Conservation (phyloP, 2,888 invertebrate genomes). For the Cephus sareptanus region DNA sequence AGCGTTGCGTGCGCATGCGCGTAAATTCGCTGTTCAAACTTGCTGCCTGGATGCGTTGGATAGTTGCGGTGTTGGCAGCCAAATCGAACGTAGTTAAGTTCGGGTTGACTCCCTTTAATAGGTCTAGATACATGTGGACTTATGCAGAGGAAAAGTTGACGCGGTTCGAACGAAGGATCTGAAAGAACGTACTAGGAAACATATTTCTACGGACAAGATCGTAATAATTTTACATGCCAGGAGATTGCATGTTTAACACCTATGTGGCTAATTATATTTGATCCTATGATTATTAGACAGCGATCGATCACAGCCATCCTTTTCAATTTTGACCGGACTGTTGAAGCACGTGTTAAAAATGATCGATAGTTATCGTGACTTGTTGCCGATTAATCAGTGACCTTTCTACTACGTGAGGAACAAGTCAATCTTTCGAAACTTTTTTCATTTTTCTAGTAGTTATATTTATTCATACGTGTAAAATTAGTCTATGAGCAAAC, state of each 20-base stretch:
- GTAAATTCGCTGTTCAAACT: background rate
- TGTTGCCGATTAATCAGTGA: conserved; percentile 51
- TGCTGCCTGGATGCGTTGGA: background rate
- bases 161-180: background rate
- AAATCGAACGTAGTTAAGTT: background rate
- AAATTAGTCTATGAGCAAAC: background rate
- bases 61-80: background rate
- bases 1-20: background rate
- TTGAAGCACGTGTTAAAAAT: conserved; percentile 39
- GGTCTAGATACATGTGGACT: background rate
- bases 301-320: background rate
- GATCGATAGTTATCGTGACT: conserved; percentile 49
- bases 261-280: background rate
- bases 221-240: too few species aligned
- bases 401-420: conserved; percentile 33
- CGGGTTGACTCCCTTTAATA: background rate
- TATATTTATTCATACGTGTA: background rate
- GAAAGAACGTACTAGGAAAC: background rate
- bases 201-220: background rate
- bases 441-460: background rate
- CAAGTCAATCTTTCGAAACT: background rate
- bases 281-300: background rate
- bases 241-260: background rate
- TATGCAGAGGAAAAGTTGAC: background rate
- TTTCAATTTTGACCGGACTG: background rate